These are phyloP conservation scores for Antidorcas marsupialis DNA, from an alignment of 2,113 vertebrate genomes.

Conservation along the genomic window DNA sequence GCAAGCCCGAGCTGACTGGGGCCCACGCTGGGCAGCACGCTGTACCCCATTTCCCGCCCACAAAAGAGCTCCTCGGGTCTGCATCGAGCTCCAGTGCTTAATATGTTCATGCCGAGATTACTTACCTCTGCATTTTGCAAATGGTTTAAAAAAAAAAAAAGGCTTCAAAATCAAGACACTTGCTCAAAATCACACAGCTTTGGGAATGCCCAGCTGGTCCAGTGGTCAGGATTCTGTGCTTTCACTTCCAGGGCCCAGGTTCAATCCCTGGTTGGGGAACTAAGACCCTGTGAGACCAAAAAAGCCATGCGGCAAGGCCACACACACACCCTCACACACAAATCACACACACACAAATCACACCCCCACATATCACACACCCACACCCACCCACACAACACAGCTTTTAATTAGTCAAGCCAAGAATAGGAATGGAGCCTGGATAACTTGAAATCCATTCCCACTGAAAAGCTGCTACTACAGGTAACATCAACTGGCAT, in stretches of 20 bases:
- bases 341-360: neutral
- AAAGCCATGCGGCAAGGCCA: neutral
- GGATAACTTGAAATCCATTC: neutral
- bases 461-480: neutral
- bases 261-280: neutral
- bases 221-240: neutral
- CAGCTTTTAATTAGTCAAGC: neutral
- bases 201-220: neutral
- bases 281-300: neutral
- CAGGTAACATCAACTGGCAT: neutral
- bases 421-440: neutral
- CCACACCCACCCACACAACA: neutral
- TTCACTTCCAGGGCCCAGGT: neutral
- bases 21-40: neutral
- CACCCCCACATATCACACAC: no score
- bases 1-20: neutral
- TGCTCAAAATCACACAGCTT: neutral
- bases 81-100: neutral
- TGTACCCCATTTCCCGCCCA: neutral
- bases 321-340: neutral
- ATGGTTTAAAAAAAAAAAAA: neutral
- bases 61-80: neutral
- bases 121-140: slow-evolving; percentile 8
- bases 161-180: neutral
- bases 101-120: neutral